These are phyloP conservation scores for Strigamia transsilvanica DNA, from an alignment of 2,888 invertebrate species.

Conservation along the genomic window DNA sequence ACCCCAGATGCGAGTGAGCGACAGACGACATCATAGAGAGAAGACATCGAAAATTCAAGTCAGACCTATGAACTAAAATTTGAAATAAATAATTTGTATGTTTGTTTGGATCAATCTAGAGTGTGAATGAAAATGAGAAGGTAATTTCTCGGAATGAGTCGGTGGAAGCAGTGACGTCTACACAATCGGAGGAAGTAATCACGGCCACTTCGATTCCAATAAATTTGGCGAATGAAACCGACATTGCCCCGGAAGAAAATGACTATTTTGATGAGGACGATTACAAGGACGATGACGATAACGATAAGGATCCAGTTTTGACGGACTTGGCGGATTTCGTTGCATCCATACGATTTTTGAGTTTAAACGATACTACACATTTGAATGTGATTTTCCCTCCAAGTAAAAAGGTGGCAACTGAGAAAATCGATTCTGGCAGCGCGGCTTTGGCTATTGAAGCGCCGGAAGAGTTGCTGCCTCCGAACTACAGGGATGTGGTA, in stretches of 20 bases:
- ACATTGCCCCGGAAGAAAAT: neutral
- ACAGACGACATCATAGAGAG: neutral
- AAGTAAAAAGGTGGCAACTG: neutral
- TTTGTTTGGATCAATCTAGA: neutral
- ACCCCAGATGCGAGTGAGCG: neutral
- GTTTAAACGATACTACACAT: constrained; percentile 46
- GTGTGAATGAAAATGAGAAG: neutral
- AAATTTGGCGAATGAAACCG: neutral
- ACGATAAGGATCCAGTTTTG: constrained; percentile 21
- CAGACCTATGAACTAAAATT: neutral
- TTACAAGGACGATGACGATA: constrained; percentile 18
- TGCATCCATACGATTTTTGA: constrained; percentile 40
- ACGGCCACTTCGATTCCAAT: neutral
- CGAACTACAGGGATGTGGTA: neutral
- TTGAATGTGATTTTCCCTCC: constrained; percentile 33
- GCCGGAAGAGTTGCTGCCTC: constrained; percentile 37
- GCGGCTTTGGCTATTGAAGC: constrained; percentile 50
- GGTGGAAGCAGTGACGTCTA: neutral
- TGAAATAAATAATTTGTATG: neutral
- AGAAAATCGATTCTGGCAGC: constrained; percentile 15
- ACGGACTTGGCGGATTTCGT: constrained; percentile 48
- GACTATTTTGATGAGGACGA: constrained; percentile 7
- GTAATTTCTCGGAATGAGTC: neutral
- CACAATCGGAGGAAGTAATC: neutral
- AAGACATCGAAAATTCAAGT: neutral